phyloP scores from a whole-genome alignment of 2,888 invertebrate genomes.

The Drosophila macrothrix region DNA sequence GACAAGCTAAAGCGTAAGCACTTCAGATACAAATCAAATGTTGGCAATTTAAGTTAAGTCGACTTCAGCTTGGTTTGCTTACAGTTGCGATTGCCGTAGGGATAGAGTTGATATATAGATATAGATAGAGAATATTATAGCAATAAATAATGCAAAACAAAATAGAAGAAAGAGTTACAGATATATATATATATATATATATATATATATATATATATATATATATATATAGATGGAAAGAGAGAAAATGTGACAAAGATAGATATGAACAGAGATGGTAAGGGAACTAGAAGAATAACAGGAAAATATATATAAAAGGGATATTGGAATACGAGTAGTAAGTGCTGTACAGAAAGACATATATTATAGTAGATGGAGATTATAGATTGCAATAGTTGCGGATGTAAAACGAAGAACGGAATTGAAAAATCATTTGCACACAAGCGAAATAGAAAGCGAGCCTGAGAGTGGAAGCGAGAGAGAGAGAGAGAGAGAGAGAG shows the following conservation, averaged over 20 bases:
- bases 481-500: background rate
- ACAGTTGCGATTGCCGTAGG: no score
- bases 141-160: background rate
- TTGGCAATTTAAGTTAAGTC: background rate
- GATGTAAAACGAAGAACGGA: background rate
- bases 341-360: background rate
- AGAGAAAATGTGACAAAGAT: background rate
- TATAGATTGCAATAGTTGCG: background rate
- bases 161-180: background rate
- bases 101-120: no score
- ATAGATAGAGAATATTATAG: no score
- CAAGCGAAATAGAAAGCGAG: no score
- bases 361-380: background rate
- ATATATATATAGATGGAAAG: background rate
- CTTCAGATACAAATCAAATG: background rate
- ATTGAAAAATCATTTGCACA: conserved; percentile 15
- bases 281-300: background rate
- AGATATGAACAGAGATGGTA: background rate
- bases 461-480: background rate
- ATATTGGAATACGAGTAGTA: background rate
- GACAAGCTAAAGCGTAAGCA: background rate
- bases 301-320: background rate
- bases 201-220: background rate
- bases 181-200: background rate
- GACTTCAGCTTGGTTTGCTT: no score